Base-by-base conservation (phyloP, 2,113 vertebrate species). In the Suncus etruscus region DNA sequence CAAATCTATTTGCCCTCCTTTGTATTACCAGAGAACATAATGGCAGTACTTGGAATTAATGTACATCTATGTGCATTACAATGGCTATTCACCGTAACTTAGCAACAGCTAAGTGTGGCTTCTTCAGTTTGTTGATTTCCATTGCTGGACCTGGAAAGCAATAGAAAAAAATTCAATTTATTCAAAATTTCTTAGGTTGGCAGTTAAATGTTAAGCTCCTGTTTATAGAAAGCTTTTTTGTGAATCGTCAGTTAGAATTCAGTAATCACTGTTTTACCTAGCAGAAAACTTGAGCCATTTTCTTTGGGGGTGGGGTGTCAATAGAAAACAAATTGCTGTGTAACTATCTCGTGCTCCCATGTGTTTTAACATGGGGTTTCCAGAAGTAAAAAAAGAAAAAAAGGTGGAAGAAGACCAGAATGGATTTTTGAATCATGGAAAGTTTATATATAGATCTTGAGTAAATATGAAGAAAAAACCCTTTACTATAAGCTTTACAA, bases 41-140 rank as follows among this genome's bases (percentile, higher is more conserved):
- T 95, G 95, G 92, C 93, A 96, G 90, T 54, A 94, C 95, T 97
- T 93, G 91, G 95, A 96, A 97, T 97, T 98, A 97, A 97, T 95
- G 91, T 94, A 95, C 85, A 94, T 97, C 95, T 90, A 75, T 12
- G 8, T 87, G 76, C 95, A 94, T 96, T 96, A 96, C 94, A 97
- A 92, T 91, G 77, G 86, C 69, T 94, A 92, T 96, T 96, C 93
- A 92, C 86, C 0, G 96, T 97, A 97, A 94, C 97, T 97, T 97
- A 98, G 97, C 97, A 98, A 98, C 96, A 3, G 93, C 80, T 94
- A 92, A 95, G 72, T 3, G 83, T 89, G 91, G 90, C 90, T 97
- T 92, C 94, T 93, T 96, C 83, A 94, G 94, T 94, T 95, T 95
- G 90, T 86, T 93, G 39, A 95, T 97, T 97, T 97, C 85, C 63